Evolutionary conservation across 2,888 invertebrate genomes (phyloP), one percentile per base, ranked within the genome.

Genomic region (Andrena fulva): DNA sequence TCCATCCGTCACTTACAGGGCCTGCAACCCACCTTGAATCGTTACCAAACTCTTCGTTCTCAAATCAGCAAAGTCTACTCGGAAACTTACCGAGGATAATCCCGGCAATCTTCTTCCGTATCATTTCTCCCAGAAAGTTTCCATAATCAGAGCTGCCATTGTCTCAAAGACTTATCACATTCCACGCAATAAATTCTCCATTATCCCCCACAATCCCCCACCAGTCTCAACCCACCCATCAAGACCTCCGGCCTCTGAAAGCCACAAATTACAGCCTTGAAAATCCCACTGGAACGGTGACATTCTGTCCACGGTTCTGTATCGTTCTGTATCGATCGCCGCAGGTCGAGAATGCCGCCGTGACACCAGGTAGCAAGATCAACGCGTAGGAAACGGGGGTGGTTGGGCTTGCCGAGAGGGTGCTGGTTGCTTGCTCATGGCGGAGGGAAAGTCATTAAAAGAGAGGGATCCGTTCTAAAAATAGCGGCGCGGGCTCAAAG

Each of bases 341-440:
- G 72, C 71, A 78, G 87, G 80, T 87, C 82, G 84, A 85, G 73
- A 75, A 77, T 54, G 50, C 24, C 56, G 56, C 56, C 42, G 66
- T 82, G 80, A 87, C 80, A 73, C 31, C 77, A 52, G 80, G 76
- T 85, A 83, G 82, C 73, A 67, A 83, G 79, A 72, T 78, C 80
- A 85, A 77, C 84, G 80, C 54, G 60, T 59, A 33, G 33, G 33
- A 74, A 27, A 27, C 48, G 69, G 52, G 50, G 62, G 60, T 59
- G 42, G 66, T 69, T 33, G 66, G 48, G 59, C 73, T 71, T 16
- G 54, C 0, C 12, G 42, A 42, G 42, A 16, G 42, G 42, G 62
- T 50, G 60, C 71, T 71, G 82, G 82, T 27, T 48, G 70, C 70
- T 79, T 73, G 82, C 70, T 77, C 78, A 24, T 48, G 48, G 67